Evolutionary conservation across 2,797 vertebrate genomes (phyloP).

Genomic region (Tadarida brasiliensis): DNA sequence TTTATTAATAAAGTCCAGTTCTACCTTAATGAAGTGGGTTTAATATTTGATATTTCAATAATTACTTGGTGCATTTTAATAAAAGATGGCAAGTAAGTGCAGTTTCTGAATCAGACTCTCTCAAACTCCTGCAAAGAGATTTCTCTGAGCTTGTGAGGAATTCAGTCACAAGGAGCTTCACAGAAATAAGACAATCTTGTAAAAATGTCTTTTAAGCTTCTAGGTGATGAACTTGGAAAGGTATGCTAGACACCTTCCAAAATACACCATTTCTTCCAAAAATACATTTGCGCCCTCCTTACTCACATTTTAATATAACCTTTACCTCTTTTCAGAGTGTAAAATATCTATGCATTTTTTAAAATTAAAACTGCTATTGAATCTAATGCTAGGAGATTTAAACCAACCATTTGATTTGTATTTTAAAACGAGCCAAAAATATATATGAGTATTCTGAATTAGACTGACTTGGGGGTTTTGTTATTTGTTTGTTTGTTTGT

Average conservation of each 20-base stretch:
- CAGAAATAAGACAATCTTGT: neutral
- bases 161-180: neutral
- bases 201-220: neutral
- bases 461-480: neutral
- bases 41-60: slow-evolving; percentile 49
- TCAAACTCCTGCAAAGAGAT: slow-evolving; percentile 29
- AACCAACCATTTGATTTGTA: slow-evolving; percentile 7
- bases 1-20: slow-evolving; percentile 61
- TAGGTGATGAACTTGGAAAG: neutral
- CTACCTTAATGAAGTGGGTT: slow-evolving; percentile 59
- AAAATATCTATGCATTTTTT: neutral
- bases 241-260: neutral
- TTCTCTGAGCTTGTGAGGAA: neutral
- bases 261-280: slow-evolving; percentile 13
- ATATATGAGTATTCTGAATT: neutral
- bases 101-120: slow-evolving; percentile 11
- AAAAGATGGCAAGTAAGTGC: neutral
- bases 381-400: neutral
- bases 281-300: slow-evolving; percentile 19
- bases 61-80: slow-evolving; percentile 30
- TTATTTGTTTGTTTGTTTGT: neutral
- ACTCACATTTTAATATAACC: slow-evolving; percentile 24
- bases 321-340: neutral
- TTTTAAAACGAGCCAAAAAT: slow-evolving; percentile 49
- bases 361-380: neutral